A percentile compares a stretch with the other conserved stretches of the same genome.
Evolutionary conservation across 2,797 vertebrate genomes (phyloP).

Genomic region (Euthynnus affinis): DNA sequence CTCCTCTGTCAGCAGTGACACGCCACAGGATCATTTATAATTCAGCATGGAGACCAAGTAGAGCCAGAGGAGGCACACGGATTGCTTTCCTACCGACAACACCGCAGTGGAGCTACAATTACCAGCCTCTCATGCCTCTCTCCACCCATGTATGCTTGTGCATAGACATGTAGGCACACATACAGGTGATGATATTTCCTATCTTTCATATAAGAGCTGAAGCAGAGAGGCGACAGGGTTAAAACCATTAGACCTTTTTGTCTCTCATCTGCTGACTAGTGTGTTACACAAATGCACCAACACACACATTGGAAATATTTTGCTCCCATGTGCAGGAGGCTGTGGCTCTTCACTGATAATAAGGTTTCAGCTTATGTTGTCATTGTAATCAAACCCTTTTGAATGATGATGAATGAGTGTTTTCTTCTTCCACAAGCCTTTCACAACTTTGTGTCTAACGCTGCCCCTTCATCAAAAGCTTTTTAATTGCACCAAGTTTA

Average conservation of each 20-base stretch:
- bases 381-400: conserved; percentile 21
- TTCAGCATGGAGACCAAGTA: conserved; percentile 63
- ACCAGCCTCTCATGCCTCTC: conserved; percentile 17
- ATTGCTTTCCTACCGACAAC: conserved; percentile 36
- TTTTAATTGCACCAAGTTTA: conserved; percentile 68
- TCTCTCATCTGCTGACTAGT: not conserved
- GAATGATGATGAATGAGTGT: conserved; percentile 4
- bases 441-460: conserved; percentile 24
- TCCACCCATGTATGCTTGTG: not conserved
- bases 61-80: conserved; percentile 42
- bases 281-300: not conserved
- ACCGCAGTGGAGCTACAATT: conserved; percentile 47
- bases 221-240: not conserved
- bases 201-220: not conserved
- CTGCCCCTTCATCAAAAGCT: conserved; percentile 43
- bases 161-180: conserved; percentile 17
- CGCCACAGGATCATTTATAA: conserved; percentile 73
- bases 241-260: not conserved
- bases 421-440: not conserved
- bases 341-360: conserved; percentile 13
- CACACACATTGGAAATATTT: not conserved
- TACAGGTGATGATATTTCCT: conserved; percentile 12
- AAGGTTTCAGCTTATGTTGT: conserved; percentile 8
- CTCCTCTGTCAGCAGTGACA: conserved; percentile 55
- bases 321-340: not conserved